These are phyloP conservation scores for Pseudonaja textilis DNA, from an alignment of 2,113 vertebrate species.

Conservation along the genomic window DNA sequence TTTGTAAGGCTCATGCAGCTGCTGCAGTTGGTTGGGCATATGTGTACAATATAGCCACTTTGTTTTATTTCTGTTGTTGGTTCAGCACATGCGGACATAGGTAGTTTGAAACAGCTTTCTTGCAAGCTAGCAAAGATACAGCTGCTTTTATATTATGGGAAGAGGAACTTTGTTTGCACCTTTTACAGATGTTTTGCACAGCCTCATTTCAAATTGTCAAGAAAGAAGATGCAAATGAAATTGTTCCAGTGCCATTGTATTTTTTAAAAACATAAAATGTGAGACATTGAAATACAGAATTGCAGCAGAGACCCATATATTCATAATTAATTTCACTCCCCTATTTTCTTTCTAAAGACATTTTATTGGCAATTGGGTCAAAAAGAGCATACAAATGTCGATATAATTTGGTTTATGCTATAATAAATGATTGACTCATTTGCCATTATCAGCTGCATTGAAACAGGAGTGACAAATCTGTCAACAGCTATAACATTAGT, in stretches of 20 bases:
- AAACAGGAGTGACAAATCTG: not conserved
- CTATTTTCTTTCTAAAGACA: not conserved
- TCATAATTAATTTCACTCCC: not conserved
- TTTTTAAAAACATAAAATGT: not conserved
- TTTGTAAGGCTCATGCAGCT: not conserved
- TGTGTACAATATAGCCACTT: not conserved
- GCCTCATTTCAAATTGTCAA: not conserved
- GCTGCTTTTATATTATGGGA: not conserved
- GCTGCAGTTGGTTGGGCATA: not conserved
- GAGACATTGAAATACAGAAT: not conserved
- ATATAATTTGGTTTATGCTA: not conserved
- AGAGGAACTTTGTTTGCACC: not conserved
- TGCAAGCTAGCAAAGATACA: not conserved
- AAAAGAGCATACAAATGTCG: too few relatives aligned
- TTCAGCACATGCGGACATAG: not conserved
- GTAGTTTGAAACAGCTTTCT: not conserved
- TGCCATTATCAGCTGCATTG: not conserved
- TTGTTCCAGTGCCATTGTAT: not conserved
- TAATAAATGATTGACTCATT: too few relatives aligned
- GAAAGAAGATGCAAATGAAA: not conserved
- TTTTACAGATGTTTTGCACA: not conserved
- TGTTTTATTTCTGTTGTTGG: not conserved
- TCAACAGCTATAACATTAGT: not conserved
- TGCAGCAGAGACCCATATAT: not conserved
- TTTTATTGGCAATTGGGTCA: not conserved